Conservation (phyloP, 2,113 vertebrate genomes). For the Spizaetus ornatus region DNA sequence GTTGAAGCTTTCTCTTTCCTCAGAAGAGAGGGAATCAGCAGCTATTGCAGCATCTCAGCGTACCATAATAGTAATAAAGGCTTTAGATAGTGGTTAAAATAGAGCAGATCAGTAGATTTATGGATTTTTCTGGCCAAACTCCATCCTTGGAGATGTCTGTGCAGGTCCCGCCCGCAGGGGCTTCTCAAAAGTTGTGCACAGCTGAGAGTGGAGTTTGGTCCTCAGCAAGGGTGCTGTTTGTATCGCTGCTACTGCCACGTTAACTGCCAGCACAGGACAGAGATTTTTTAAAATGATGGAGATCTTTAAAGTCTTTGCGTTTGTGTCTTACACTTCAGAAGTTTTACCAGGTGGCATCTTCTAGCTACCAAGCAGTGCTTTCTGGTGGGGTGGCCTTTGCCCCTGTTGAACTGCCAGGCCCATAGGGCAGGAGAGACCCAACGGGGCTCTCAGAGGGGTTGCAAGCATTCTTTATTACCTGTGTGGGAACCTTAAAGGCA, state of each 20-base stretch:
- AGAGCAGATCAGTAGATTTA: background rate
- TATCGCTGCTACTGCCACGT: accelerated
- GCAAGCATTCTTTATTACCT: background rate
- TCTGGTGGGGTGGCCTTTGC: background rate
- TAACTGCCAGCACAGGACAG: background rate
- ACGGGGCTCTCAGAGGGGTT: background rate
- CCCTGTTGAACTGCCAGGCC: no score
- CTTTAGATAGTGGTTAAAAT: background rate
- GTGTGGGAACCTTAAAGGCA: background rate
- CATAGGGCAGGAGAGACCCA: background rate
- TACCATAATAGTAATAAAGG: background rate
- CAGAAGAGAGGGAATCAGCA: background rate
- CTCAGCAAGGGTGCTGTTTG: background rate
- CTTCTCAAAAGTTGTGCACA: accelerated
- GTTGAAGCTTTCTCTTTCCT: background rate
- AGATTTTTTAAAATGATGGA: background rate
- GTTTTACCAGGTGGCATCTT: background rate
- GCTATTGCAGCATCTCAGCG: background rate
- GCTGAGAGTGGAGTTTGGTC: background rate
- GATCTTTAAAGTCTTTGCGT: background rate
- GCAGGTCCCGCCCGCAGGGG: accelerated
- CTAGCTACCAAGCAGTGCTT: background rate
- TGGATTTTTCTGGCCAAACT: background rate
- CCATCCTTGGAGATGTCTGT: background rate
- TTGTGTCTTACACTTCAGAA: background rate